Evolutionary conservation across 2,113 vertebrate genomes (phyloP).

Genomic region (Hipposideros armiger): DNA sequence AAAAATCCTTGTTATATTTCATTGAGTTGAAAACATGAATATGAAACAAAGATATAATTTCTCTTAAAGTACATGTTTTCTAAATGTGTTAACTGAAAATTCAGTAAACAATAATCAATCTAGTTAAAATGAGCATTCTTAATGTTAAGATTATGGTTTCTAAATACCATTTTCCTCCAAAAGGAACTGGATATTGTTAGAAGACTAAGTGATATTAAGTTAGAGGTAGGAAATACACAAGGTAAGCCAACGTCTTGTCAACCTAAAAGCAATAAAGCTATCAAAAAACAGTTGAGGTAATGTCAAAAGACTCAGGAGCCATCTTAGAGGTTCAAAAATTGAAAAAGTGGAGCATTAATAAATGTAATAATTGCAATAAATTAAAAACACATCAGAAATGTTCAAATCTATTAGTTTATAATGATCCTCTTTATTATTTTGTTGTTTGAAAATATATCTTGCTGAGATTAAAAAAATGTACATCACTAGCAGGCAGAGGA

Average conservation of each 20-base stretch:
- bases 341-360: neutral
- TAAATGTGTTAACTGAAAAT: neutral
- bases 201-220: neutral
- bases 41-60: neutral
- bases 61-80: constrained; percentile 1
- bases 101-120: neutral
- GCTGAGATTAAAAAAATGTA: neutral
- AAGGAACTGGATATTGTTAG: neutral
- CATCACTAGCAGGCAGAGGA: too few species aligned
- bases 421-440: neutral
- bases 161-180: neutral
- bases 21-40: neutral
- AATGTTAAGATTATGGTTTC: neutral
- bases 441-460: neutral
- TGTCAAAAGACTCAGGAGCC: neutral
- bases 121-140: neutral
- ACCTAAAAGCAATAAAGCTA: neutral
- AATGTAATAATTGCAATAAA: neutral
- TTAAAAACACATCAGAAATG: neutral
- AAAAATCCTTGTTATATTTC: neutral
- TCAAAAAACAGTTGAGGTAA: neutral
- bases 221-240: neutral
- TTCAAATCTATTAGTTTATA: neutral
- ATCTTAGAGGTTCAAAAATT: neutral
- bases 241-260: neutral